Conservation (phyloP, 2,888 invertebrate species). For the Cantharis lateralis region DNA sequence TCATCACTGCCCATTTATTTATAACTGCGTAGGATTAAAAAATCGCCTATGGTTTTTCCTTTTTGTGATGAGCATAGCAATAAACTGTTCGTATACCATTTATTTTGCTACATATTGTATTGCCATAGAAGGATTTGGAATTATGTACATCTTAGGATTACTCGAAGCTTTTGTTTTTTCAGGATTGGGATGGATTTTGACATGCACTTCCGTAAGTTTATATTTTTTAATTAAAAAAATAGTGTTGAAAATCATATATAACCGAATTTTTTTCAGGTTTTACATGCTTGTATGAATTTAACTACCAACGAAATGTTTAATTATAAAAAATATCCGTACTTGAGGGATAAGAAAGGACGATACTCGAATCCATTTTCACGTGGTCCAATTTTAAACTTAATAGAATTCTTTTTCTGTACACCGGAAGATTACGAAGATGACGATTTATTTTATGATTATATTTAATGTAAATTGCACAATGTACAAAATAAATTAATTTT, state of each 20-base stretch:
- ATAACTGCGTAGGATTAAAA: slow-evolving; percentile 90
- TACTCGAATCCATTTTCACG: slow-evolving; percentile 93
- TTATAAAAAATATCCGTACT: slow-evolving; percentile 87
- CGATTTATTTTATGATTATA: slow-evolving; percentile 49
- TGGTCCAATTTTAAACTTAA: slow-evolving; percentile 82
- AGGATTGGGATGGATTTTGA: slow-evolving; percentile 84
- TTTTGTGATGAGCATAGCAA: slow-evolving; percentile 85
- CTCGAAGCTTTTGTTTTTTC: slow-evolving; percentile 84
- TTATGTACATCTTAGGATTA: slow-evolving; percentile 82
- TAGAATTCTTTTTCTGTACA: slow-evolving; percentile 88
- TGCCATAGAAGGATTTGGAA: slow-evolving; percentile 81
- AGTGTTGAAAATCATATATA: neutral
- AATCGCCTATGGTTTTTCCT: slow-evolving; percentile 94
- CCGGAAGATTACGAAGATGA: slow-evolving; percentile 80
- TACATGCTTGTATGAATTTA: slow-evolving; percentile 90
- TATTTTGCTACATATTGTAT: slow-evolving; percentile 88
- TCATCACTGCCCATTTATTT: slow-evolving; percentile 94
- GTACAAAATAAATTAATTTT: neutral
- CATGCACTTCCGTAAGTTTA: slow-evolving; percentile 80
- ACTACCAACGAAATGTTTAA: slow-evolving; percentile 96
- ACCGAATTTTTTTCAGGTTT: slow-evolving; percentile 63
- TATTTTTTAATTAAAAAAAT: neutral
- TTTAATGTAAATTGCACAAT: slow-evolving; percentile 22
- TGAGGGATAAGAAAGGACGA: slow-evolving; percentile 85
- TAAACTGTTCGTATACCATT: slow-evolving; percentile 85